Percentiles rank a stretch among this genome's conserved stretches.
These are phyloP conservation scores for Lota lota DNA, from an alignment of 2,113 vertebrate species.

Conservation along the genomic window DNA sequence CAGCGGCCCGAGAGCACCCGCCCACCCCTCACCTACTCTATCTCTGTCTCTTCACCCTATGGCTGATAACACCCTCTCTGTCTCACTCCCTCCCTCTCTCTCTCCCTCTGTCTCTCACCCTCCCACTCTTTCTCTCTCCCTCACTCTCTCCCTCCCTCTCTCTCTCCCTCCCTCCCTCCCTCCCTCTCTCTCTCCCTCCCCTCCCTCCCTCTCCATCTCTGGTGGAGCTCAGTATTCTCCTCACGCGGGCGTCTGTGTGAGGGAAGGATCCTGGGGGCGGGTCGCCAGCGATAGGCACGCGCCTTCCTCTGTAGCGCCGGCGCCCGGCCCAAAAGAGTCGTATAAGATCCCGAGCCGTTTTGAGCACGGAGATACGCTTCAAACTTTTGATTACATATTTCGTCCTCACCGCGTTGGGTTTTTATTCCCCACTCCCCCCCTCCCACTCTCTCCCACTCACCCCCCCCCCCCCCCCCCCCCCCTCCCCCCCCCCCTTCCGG, in stretches of 20 bases:
- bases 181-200: too few relatives aligned
- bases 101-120: too few relatives aligned
- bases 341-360: not conserved
- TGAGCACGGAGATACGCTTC: not conserved
- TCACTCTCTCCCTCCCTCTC: too few relatives aligned
- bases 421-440: not conserved
- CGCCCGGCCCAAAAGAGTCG: not conserved
- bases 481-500: not conserved
- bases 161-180: too few relatives aligned
- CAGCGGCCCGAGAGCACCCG: conserved; percentile 47
- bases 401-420: not conserved
- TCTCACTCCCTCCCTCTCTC: too few relatives aligned
- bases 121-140: too few relatives aligned
- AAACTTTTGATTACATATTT: not conserved
- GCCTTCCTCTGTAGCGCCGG: too few relatives aligned
- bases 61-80: too few relatives aligned
- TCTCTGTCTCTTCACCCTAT: not conserved
- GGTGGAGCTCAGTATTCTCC: too few relatives aligned
- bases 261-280: not conserved
- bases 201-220: too few relatives aligned
- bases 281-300: not conserved
- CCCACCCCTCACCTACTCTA: conserved; percentile 20
- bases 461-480: too few relatives aligned
- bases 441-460: not conserved
- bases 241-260: too few relatives aligned